These are phyloP conservation scores for Sebastes vulpes DNA, from an alignment of 2,797 vertebrate genomes.

Conservation along the genomic window DNA sequence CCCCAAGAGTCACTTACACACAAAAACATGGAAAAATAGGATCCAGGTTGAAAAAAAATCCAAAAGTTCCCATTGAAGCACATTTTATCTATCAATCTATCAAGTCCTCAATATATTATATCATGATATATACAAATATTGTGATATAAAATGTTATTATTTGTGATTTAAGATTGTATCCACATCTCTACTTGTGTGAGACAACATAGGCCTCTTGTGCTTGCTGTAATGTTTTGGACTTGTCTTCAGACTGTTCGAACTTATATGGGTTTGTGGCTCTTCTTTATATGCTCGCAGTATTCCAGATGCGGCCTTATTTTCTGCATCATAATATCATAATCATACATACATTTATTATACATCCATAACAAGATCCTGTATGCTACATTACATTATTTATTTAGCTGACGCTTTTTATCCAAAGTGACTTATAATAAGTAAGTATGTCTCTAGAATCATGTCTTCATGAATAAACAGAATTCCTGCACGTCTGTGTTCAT, in stretches of 20 bases:
- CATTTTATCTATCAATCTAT: not conserved
- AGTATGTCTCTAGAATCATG: constrained; percentile 5
- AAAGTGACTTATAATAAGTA: not conserved
- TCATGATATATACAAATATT: not conserved
- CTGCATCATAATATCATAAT: not conserved
- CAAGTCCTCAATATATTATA: not conserved
- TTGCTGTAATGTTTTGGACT: not conserved
- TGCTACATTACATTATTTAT: not conserved
- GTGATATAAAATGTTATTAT: not conserved
- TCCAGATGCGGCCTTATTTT: not conserved
- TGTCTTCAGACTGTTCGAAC: not conserved
- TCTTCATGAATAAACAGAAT: constrained; percentile 3
- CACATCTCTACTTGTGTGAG: not conserved
- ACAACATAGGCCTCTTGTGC: not conserved
- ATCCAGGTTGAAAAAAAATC: rapidly evolving
- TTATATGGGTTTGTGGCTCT: not conserved
- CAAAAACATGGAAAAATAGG: too few relatives aligned
- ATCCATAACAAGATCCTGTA: not conserved
- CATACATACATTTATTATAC: not conserved
- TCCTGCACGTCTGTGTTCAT: not conserved
- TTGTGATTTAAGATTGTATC: not conserved
- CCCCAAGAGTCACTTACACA: too few relatives aligned
- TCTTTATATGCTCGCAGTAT: not conserved
- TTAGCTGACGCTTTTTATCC: rapidly evolving
- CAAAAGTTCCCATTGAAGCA: rapidly evolving